Evolutionary conservation across 2,797 vertebrate genomes (phyloP).

Genomic region (Tragelaphus oryx): DNA sequence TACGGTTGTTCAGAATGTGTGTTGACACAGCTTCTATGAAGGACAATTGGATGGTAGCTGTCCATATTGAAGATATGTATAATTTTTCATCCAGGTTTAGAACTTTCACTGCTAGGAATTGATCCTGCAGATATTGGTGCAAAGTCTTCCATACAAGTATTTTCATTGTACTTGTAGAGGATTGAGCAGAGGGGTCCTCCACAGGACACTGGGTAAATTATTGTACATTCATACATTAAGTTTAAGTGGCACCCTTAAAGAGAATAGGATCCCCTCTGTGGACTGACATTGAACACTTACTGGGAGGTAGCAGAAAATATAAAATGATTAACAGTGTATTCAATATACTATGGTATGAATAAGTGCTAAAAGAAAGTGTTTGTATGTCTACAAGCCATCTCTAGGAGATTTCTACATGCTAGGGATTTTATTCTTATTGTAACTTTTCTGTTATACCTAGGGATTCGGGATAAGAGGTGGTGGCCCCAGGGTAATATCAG

Average conservation of each 20-base stretch:
- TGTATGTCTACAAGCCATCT: neutral
- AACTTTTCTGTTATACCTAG: neutral
- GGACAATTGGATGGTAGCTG: neutral
- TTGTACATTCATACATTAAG: neutral
- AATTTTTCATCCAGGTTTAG: neutral
- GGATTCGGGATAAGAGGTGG: neutral
- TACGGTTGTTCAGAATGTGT: neutral
- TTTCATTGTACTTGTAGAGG: neutral
- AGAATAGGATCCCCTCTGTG: neutral
- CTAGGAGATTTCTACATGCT: neutral
- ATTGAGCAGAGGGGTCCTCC: neutral
- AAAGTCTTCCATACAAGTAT: neutral
- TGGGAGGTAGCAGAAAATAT: neutral
- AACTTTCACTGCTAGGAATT: neutral
- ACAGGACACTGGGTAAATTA: neutral
- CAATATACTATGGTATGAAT: no score
- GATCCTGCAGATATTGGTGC: neutral
- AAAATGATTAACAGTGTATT: neutral
- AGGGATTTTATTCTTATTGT: neutral
- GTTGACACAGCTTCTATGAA: neutral
- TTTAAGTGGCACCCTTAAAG: neutral
- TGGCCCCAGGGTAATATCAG: neutral
- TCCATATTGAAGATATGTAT: neutral
- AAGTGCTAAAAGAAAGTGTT: neutral
- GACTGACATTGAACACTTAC: neutral